Evolutionary conservation across 1,140 invertebrate genomes (phyloP), one percentile per base, ranked within the genome.

Genomic region (Halyomorpha halys): DNA sequence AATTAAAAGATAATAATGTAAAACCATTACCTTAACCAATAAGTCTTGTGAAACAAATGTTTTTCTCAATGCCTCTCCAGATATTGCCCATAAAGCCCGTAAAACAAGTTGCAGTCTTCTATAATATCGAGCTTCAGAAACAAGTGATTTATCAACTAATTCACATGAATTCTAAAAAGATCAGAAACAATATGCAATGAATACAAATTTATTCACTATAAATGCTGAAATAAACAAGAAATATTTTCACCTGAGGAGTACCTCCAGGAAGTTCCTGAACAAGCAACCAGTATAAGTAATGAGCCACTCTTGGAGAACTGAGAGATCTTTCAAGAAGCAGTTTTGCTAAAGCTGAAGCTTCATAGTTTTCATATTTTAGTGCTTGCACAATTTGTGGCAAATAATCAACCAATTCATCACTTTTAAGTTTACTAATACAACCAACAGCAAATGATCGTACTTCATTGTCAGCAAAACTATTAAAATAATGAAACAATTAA

Each of bases 351-450:
- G 89, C 82, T 39, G 91, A 95, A 53, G 87, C 84, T 72, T 97
- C 90, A 71, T 93, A 95, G 0, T 90, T 91, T 74, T 98, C 95
- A 73, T 93, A 92, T 67, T 95, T 91, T 23, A 98, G 76, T 0
- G 92, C 93, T 76, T 98, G 91, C 34, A 97, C 85, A 30, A 98
- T 77, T 72, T 98, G 95, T 0, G 95, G 95, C 64, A 98, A 74
- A 74, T 92, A 92, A 73, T 94, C 87, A 23, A 91, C 85, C 9
- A 98, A 73, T 71, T 94, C 90, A 75, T 98, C 94, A 68, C 86
- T 88, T 6, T 83, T 82, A 66, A 95, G 81, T 23, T 81, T 76
- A 30, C 83, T 79, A 56, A 98, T 83, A 82, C 93, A 90, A 21
- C 80, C 78, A 0, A 96, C 86, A 11, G 94, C 94, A 71, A 85